A percentile compares a stretch with the other conserved stretches of the same genome.
Conservation (phyloP, 2,888 invertebrate genomes). For the Labia minor region DNA sequence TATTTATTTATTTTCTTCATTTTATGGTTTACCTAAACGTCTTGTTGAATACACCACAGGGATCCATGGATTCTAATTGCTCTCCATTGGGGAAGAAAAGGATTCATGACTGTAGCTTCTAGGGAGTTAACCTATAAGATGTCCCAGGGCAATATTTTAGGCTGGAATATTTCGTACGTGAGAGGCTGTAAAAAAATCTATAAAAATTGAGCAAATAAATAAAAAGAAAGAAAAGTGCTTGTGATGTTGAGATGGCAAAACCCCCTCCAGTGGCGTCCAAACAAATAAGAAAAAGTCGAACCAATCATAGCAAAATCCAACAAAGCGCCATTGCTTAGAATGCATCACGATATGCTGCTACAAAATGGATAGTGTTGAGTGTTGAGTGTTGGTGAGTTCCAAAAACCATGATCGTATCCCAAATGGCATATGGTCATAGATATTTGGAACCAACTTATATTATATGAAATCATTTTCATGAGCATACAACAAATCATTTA, state of each 20-base stretch:
- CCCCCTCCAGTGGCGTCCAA: neutral
- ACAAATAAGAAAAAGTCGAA: neutral
- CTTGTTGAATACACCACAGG: neutral
- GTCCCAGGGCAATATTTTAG: neutral
- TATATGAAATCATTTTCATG: no score
- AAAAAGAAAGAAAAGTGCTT: no score
- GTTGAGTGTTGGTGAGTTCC: no score
- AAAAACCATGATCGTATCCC: no score
- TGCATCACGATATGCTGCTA: neutral
- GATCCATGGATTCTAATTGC: neutral
- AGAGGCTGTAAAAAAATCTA: neutral
- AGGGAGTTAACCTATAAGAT: neutral
- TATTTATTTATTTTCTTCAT: no score
- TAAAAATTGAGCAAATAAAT: slow-evolving; percentile 3
- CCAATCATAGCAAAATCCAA: neutral
- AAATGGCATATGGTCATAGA: no score
- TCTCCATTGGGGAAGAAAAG: neutral
- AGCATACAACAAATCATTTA: no score
- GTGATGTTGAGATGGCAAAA: no score
- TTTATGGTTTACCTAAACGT: no score
- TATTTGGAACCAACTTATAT: no score
- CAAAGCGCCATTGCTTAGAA: neutral
- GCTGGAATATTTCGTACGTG: neutral
- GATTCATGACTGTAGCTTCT: neutral
- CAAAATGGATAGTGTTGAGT: no score